A percentile compares a stretch with the other conserved stretches of the same genome.
Evolutionary conservation across 1,140 invertebrate genomes (phyloP).

Genomic region (Dreissena rostriformis): DNA sequence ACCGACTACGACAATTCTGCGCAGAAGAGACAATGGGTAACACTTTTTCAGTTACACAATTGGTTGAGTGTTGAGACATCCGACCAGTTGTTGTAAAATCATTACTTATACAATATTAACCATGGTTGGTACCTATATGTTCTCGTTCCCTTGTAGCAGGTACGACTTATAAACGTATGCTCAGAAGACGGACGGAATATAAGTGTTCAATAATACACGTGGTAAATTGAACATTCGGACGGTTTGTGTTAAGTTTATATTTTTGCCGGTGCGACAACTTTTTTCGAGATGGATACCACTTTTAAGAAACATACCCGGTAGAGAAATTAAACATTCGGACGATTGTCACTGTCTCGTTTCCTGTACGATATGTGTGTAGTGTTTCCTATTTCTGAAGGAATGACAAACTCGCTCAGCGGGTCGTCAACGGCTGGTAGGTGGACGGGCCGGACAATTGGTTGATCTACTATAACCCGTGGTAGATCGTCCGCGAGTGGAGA

Average conservation of each 20-base stretch:
- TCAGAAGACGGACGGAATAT: too few species aligned
- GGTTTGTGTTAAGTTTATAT: too few species aligned
- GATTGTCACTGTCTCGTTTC: too few species aligned
- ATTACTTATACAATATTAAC: neutral
- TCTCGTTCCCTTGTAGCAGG: too few species aligned
- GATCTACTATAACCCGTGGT: conserved; percentile 96
- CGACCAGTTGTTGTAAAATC: neutral
- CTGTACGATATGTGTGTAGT: neutral
- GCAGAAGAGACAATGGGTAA: neutral
- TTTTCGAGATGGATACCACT: too few species aligned
- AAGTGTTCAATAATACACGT: too few species aligned
- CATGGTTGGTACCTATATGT: neutral
- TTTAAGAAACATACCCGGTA: too few species aligned
- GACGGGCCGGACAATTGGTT: conserved; percentile 99
- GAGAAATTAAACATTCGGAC: too few species aligned
- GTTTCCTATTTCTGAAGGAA: conserved; percentile 83
- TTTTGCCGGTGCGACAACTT: too few species aligned
- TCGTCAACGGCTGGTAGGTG: conserved; percentile 96
- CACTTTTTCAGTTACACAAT: neutral
- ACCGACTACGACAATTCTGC: conserved; percentile 91
- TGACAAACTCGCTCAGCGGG: conserved; percentile 98
- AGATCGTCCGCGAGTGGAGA: conserved; percentile 95
- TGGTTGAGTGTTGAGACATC: neutral
- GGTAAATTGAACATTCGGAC: too few species aligned
- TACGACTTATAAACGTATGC: too few species aligned